Evolutionary conservation across 2,888 invertebrate species (phyloP).

Genomic region (Lacanobia wlatinum): DNA sequence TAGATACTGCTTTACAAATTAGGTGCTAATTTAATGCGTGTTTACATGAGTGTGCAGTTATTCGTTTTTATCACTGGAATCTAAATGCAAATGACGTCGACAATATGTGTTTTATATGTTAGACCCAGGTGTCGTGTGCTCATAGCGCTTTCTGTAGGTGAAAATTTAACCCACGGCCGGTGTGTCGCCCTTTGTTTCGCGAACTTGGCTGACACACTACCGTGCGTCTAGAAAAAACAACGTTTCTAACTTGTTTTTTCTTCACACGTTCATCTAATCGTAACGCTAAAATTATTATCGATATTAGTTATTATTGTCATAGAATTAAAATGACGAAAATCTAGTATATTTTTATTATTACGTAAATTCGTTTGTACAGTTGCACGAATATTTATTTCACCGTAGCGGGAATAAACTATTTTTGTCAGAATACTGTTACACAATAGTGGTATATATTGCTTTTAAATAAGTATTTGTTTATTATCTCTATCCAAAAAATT

Average conservation of each 20-base stretch:
- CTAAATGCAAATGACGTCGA: conserved; percentile 87
- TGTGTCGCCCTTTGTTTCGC: no score
- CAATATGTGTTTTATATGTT: conserved; percentile 84
- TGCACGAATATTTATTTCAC: conserved; percentile 80
- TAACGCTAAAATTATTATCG: conserved; percentile 51
- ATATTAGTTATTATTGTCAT: conserved; percentile 62
- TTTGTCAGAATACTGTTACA: conserved; percentile 79
- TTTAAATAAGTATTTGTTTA: conserved; percentile 79
- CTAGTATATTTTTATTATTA: conserved; percentile 70
- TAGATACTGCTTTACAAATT: conserved; percentile 87
- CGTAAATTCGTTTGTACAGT: conserved; percentile 86
- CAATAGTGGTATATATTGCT: conserved; percentile 84
- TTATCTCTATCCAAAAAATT: conserved; percentile 83
- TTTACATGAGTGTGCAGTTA: conserved; percentile 85
- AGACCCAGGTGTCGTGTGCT: conserved; percentile 35
- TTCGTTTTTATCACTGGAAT: conserved; percentile 78
- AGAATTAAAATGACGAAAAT: conserved; percentile 66
- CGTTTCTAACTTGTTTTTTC: conserved; percentile 50
- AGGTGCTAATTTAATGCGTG: conserved; percentile 87
- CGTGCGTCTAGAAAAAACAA: conserved; percentile 26
- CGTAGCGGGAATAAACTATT: conserved; percentile 78
- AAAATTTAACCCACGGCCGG: background rate
- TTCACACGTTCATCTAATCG: conserved; percentile 57
- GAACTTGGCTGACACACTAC: background rate
- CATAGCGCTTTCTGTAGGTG: background rate